Evolutionary conservation across 2,113 vertebrate species (phyloP), one percentile per base, ranked within the genome.

Genomic region (Percopsis transmontana): DNA sequence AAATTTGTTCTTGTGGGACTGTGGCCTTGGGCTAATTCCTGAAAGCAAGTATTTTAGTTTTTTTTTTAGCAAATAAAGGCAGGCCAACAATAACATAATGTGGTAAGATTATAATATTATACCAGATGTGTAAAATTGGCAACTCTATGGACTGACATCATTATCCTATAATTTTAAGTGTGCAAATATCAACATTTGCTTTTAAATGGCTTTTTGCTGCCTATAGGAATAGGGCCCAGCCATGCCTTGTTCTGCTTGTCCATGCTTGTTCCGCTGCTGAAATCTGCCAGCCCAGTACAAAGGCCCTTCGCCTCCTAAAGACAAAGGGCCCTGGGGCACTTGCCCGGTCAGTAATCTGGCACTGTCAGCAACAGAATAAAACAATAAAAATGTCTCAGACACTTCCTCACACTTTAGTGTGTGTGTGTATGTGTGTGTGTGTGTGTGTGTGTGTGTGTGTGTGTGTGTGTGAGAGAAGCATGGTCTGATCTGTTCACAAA

Each of bases 1-100:
- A 8, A 33, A 52, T 27, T 52, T 65, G 33, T 48, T 48, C 5
- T 53, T 52, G 66, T 44, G 62, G 27, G 18, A 72, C 57, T 15
- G 15, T 8, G n/a, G 45, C 15, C 45, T 48, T 48, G 2, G 15
- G 6, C 45, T 48, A 8, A 53, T 53, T 53, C 21, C 10, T 53
- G 51, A 23, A 15, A 23, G 21, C 20, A 4, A 53, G n/a, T 53
- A 14, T 19, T 21, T 53, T 14, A 5, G 10, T 13, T 21, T 23
- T 13, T 5, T 13, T 23, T 3, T 23, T 23, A 7, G 20, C 21
- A 13, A 3, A 24, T 24, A 14, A 23, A 18, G 19, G 5, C 48
- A 19, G 48, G 48, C 48, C 48, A 20, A 10, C 48, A 18, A 50
- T 19, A 50, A 50, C 9, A 19, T 50, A 5, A 20, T 33, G 8